Conservation (phyloP, 2,113 vertebrate genomes). For the Rafetus swinhoei region DNA sequence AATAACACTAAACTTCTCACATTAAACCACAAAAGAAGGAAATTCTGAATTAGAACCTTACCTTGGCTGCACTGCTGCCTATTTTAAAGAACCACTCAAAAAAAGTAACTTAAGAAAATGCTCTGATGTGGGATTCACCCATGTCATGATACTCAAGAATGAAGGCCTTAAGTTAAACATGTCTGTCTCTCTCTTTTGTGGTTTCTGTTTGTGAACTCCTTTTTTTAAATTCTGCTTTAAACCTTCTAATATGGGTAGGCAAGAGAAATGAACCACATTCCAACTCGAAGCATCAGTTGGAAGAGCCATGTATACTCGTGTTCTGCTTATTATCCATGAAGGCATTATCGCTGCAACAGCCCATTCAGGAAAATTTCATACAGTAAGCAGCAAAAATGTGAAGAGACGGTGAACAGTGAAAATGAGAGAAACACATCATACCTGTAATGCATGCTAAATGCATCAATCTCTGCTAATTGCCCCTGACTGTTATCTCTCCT, state of each 20-base stretch:
- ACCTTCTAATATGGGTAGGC: not conserved
- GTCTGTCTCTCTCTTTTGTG: not conserved
- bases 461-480: not conserved
- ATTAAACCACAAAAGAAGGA: not conserved
- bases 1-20: not conserved
- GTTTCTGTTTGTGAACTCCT: slow-evolving; percentile 3
- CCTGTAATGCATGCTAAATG: not conserved
- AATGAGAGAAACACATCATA: not conserved
- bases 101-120: not conserved
- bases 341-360: not conserved
- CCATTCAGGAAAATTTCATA: accelerated
- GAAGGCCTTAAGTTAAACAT: slow-evolving; percentile 7
- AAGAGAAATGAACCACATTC: accelerated
- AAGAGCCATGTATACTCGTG: not conserved
- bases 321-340: not conserved
- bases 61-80: not conserved
- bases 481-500: not conserved
- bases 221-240: not conserved
- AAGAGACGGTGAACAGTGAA: not conserved
- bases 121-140: slow-evolving; percentile 30
- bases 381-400: not conserved
- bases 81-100: not conserved
- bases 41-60: not conserved
- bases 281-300: not conserved
- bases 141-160: not conserved